phyloP scores from a whole-genome alignment of 2,797 vertebrate genomes.

The Todus mexicanus region DNA sequence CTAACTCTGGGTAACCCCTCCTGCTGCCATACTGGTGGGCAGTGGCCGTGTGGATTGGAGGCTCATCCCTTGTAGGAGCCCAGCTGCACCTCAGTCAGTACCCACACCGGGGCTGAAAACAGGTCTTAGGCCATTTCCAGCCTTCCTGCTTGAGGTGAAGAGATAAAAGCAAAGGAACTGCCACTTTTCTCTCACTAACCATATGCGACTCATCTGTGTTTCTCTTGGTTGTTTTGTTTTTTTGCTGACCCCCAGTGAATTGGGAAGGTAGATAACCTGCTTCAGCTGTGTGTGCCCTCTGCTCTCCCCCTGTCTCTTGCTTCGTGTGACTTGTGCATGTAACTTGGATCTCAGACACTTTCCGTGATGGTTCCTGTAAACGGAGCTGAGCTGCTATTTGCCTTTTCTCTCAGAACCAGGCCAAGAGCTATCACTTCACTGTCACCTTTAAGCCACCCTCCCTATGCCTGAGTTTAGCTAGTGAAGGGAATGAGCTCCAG shows the following conservation, averaged over 20 bases:
- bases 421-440: conserved; percentile 54
- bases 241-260: conserved; percentile 69
- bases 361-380: conserved; percentile 43
- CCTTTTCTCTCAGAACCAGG: conserved; percentile 46
- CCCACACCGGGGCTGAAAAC: neutral
- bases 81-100: neutral
- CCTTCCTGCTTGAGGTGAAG: neutral
- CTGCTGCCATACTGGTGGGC: neutral
- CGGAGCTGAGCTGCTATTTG: conserved; percentile 40
- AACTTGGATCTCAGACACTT: conserved; percentile 52
- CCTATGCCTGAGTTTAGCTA: neutral
- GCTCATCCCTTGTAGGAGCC: neutral
- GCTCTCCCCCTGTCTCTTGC: conserved; percentile 33
- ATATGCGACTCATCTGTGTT: conserved; percentile 54
- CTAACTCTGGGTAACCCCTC: neutral
- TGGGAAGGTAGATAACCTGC: conserved; percentile 72
- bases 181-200: conserved; percentile 7
- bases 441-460: conserved; percentile 41
- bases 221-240: conserved; percentile 49
- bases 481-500: neutral
- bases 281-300: conserved; percentile 61
- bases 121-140: neutral
- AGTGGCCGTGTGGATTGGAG: neutral
- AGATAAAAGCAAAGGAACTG: neutral
- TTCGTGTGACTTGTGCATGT: conserved; percentile 68